phyloP scores from a whole-genome alignment of 2,888 invertebrate genomes.

The Drosophila glabriapex region DNA sequence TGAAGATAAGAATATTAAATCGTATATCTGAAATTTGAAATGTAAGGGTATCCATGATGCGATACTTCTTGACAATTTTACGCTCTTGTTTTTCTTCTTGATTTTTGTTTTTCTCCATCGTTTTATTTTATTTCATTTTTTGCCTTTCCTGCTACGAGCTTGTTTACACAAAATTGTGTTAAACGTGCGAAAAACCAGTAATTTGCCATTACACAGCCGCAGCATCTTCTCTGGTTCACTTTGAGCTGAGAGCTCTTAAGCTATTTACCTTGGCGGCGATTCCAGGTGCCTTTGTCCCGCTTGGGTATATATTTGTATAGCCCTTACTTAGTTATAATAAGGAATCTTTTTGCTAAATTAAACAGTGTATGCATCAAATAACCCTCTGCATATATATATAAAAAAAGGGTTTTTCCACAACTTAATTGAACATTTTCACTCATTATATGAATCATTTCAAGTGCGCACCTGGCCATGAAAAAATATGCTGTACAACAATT shows the following conservation, averaged over 20 bases:
- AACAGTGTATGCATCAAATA: constrained; percentile 36
- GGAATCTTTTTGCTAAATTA: constrained; percentile 62
- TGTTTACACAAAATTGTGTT: constrained; percentile 76
- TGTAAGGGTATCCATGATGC: constrained; percentile 27
- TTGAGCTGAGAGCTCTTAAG: constrained; percentile 3
- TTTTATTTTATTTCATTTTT: constrained; percentile 7
- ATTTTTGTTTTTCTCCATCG: not conserved
- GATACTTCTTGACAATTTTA: not conserved
- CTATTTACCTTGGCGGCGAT: constrained; percentile 37
- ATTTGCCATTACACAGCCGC: constrained; percentile 72
- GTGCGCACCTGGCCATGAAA: constrained; percentile 45
- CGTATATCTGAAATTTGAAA: fast-evolving
- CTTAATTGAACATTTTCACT: constrained; percentile 75
- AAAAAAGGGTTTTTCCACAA: constrained; percentile 11
- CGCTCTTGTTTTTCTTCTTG: constrained; percentile 7
- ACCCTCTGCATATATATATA: constrained; percentile 53
- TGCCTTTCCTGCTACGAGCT: constrained; percentile 36
- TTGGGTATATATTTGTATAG: constrained; percentile 8
- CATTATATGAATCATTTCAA: constrained; percentile 68
- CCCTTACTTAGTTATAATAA: constrained; percentile 72
- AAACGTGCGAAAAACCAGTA: constrained; percentile 76
- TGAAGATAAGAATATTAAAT: not conserved
- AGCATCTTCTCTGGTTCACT: constrained; percentile 16
- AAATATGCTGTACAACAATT: constrained; percentile 30
- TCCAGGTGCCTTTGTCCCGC: constrained; percentile 22